phyloP scores from a whole-genome alignment of 2,113 vertebrate genomes.

The Gorsachius goisagi region DNA sequence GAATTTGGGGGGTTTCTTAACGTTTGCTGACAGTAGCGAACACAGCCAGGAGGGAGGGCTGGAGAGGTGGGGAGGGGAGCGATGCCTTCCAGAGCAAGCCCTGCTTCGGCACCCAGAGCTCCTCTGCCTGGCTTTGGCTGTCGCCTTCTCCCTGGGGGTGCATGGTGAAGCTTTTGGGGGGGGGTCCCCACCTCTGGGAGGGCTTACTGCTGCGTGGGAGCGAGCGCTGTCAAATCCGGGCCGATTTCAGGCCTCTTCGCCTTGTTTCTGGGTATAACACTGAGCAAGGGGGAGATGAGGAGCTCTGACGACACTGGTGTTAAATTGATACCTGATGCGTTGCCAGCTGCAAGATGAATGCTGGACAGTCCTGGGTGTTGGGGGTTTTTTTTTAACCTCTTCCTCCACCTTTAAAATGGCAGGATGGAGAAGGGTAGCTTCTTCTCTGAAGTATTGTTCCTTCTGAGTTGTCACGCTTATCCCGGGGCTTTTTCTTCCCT shows the following conservation, averaged over 20 bases:
- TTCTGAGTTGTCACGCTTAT: background rate
- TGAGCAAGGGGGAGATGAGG: background rate
- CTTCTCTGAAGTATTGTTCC: background rate
- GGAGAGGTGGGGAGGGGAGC: background rate
- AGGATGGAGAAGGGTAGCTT: background rate
- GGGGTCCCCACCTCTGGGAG: background rate
- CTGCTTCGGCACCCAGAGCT: background rate
- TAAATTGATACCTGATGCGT: background rate
- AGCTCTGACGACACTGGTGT: background rate
- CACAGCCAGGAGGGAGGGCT: rapidly evolving
- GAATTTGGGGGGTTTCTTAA: background rate
- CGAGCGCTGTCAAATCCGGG: rapidly evolving
- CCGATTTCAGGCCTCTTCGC: background rate
- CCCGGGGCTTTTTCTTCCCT: background rate
- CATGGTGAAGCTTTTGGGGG: rapidly evolving
- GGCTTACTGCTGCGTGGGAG: background rate
- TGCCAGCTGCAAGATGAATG: background rate
- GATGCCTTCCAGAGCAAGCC: background rate
- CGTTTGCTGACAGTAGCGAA: background rate
- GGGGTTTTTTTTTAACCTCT: background rate
- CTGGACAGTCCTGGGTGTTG: background rate
- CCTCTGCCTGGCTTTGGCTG: background rate
- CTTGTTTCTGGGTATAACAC: background rate
- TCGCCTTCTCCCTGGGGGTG: background rate
- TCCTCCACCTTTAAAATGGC: background rate